Evolutionary conservation across 2,888 invertebrate species (phyloP).

Genomic region (Leptopilina drosophilae): DNA sequence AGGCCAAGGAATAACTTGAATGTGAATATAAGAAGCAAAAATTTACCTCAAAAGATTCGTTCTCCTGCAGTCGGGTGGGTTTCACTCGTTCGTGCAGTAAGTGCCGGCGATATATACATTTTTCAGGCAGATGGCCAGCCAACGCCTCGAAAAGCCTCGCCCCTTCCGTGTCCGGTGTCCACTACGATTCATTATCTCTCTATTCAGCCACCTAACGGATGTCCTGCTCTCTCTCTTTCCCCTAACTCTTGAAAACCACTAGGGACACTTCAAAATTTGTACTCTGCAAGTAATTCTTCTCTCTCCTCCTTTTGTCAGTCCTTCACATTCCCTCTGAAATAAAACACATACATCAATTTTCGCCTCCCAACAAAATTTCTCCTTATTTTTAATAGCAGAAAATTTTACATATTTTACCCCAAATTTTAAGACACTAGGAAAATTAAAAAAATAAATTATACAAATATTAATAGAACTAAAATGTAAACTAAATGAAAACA

Average conservation of each 20-base stretch:
- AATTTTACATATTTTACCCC: too few species aligned
- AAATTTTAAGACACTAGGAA: too few species aligned
- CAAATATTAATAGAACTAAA: too few species aligned
- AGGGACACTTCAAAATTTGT: slow-evolving; percentile 22
- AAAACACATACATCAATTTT: not conserved
- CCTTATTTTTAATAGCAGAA: too few species aligned
- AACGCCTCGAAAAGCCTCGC: slow-evolving; percentile 73
- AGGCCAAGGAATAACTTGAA: too few species aligned
- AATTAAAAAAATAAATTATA: too few species aligned
- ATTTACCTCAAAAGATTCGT: slow-evolving; percentile 53
- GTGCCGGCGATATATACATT: slow-evolving; percentile 65
- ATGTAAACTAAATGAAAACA: too few species aligned
- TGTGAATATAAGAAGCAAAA: not conserved
- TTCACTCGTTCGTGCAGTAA: slow-evolving; percentile 48
- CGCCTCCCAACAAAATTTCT: too few species aligned
- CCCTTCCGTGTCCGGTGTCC: slow-evolving; percentile 76
- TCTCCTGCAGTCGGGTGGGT: slow-evolving; percentile 41
- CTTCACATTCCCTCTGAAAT: too few species aligned
- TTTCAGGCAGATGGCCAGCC: slow-evolving; percentile 66
- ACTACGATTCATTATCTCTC: slow-evolving; percentile 76
- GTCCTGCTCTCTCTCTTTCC: slow-evolving; percentile 56
- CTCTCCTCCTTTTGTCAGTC: not conserved
- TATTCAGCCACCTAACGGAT: slow-evolving; percentile 74
- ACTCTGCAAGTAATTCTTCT: not conserved
- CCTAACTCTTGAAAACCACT: slow-evolving; percentile 59